Conservation (phyloP, 2,797 vertebrate species). For the Dryobates pubescens region DNA sequence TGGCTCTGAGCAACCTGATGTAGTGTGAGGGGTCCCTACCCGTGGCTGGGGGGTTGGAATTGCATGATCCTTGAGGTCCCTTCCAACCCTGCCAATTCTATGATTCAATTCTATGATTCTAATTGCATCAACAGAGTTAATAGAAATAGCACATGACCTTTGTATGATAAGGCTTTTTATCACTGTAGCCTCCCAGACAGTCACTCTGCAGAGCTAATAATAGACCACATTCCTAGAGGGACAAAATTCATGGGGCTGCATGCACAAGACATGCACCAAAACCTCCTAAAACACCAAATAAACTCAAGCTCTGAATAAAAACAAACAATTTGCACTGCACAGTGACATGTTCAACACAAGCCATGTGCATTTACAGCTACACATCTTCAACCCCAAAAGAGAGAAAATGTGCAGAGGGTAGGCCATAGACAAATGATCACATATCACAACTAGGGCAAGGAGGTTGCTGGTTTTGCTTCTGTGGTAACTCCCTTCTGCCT, state of each 20-base stretch:
- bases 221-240: conserved; percentile 1
- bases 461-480: background rate
- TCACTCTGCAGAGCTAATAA: conserved; percentile 28
- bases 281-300: background rate
- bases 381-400: background rate
- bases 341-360: background rate
- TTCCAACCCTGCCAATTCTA: too few relatives aligned
- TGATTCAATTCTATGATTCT: too few relatives aligned
- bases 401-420: background rate
- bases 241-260: background rate
- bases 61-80: too few relatives aligned
- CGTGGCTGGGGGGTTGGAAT: too few relatives aligned
- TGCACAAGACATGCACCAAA: background rate
- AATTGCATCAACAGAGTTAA: background rate
- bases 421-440: background rate
- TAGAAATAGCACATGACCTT: background rate
- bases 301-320: background rate
- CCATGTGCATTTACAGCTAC: background rate
- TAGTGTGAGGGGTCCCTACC: too few relatives aligned
- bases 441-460: background rate
- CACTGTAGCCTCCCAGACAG: background rate
- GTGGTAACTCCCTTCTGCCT: background rate
- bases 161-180: conserved; percentile 21
- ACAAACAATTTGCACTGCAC: background rate
- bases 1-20: too few relatives aligned